phyloP scores from a whole-genome alignment of 2,888 invertebrate species.

The Leucophenga montana region DNA sequence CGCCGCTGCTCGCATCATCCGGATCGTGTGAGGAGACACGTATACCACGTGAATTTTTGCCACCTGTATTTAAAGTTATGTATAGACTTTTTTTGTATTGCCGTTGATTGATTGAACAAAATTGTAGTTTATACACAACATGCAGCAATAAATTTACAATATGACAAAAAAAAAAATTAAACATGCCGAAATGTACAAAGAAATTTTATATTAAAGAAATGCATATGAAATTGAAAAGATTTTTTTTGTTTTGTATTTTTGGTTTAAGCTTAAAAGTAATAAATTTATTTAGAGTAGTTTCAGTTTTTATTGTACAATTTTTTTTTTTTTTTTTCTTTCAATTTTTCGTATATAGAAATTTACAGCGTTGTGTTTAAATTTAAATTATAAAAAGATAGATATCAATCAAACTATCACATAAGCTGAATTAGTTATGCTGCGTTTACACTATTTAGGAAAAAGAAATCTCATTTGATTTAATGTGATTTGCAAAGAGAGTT shows the following conservation, averaged over 20 bases:
- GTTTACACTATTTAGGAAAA: neutral
- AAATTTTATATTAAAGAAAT: neutral
- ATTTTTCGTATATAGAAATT: slow-evolving; percentile 1
- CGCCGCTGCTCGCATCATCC: slow-evolving; percentile 76
- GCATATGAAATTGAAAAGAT: neutral
- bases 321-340: neutral
- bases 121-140: neutral
- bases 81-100: neutral
- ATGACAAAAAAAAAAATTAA: neutral
- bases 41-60: slow-evolving; percentile 79
- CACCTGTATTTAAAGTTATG: slow-evolving; percentile 70
- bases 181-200: neutral
- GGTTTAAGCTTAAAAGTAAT: slow-evolving; percentile 12
- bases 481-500: neutral
- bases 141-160: neutral
- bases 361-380: slow-evolving; percentile 2
- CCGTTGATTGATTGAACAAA: neutral
- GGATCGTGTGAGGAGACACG: slow-evolving; percentile 81
- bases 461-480: neutral
- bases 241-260: neutral
- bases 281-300: slow-evolving; percentile 6
- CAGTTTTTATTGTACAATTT: neutral
- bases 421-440: neutral
- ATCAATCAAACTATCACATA: slow-evolving; percentile 1
- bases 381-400: neutral